These are phyloP conservation scores for Glyptemys insculpta DNA, from an alignment of 2,797 vertebrate species.

Conservation along the genomic window DNA sequence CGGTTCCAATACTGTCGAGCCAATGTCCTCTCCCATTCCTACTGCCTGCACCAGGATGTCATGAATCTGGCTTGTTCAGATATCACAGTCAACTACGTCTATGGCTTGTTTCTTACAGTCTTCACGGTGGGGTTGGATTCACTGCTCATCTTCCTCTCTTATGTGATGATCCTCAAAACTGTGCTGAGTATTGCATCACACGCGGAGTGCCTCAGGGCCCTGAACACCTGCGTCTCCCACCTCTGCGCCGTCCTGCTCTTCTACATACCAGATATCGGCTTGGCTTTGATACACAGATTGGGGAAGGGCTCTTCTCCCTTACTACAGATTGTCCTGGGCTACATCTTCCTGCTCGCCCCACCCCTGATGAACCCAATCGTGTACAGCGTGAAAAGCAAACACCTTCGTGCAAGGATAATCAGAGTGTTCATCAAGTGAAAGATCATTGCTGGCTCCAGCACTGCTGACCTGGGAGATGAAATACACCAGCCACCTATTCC, in stretches of 20 bases:
- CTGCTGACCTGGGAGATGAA: no score
- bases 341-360: slow-evolving; percentile 58
- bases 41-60: no score
- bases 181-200: background rate
- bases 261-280: slow-evolving; percentile 58
- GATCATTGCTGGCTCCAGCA: fast-evolving
- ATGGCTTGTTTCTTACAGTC: background rate
- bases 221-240: slow-evolving; percentile 81
- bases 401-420: background rate
- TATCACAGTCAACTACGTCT: background rate
- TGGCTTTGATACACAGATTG: slow-evolving; percentile 55
- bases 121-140: background rate
- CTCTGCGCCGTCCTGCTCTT: slow-evolving; percentile 77
- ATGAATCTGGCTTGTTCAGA: no score
- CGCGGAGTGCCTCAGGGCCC: background rate
- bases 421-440: background rate
- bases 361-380: slow-evolving; percentile 72
- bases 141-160: background rate
- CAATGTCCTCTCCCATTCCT: no score
- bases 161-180: background rate
- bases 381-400: slow-evolving; percentile 71
- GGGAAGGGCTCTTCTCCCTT: slow-evolving; percentile 24
- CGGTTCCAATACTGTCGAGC: no score
- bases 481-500: no score
- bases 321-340: slow-evolving; percentile 52